Evolutionary conservation across 2,113 vertebrate species (phyloP).

Genomic region (Campylomormyrus tamandua): DNA sequence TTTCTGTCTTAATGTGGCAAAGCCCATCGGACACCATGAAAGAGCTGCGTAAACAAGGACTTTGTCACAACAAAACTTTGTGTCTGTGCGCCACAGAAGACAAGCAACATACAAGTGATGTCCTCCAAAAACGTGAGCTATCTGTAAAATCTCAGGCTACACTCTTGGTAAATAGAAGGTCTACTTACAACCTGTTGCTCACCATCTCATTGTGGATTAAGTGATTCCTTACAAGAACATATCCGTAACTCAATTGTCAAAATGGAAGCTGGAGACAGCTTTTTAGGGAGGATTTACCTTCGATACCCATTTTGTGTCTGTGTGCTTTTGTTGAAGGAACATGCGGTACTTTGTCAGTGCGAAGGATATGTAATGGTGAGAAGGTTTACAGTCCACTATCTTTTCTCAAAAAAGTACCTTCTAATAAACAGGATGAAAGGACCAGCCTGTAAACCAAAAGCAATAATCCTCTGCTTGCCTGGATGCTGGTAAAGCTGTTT

Average conservation of each 20-base stretch:
- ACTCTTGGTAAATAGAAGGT: not conserved
- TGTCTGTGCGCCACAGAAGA: not conserved
- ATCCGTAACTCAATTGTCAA: not conserved
- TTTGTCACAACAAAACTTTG: not conserved
- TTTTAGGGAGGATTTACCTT: not conserved
- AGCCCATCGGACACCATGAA: conserved; percentile 3
- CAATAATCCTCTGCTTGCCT: not conserved
- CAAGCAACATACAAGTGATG: not conserved
- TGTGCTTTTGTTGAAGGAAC: not conserved
- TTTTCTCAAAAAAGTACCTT: not conserved
- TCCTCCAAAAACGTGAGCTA: not conserved
- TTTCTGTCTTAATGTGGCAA: conserved; percentile 2
- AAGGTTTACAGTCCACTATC: not conserved
- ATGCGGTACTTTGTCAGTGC: not conserved
- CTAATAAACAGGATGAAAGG: not conserved
- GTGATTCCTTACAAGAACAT: not conserved
- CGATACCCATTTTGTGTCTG: not conserved
- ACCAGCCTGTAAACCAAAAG: not conserved
- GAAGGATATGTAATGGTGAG: not conserved
- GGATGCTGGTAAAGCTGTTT: not conserved
- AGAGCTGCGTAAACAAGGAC: conserved; percentile 7
- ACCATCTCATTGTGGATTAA: not conserved
- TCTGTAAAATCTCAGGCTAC: not conserved
- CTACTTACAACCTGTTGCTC: not conserved
- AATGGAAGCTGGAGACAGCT: not conserved